Base-by-base conservation (phyloP, 2,888 invertebrate genomes). In the Conchocele bisecta region DNA sequence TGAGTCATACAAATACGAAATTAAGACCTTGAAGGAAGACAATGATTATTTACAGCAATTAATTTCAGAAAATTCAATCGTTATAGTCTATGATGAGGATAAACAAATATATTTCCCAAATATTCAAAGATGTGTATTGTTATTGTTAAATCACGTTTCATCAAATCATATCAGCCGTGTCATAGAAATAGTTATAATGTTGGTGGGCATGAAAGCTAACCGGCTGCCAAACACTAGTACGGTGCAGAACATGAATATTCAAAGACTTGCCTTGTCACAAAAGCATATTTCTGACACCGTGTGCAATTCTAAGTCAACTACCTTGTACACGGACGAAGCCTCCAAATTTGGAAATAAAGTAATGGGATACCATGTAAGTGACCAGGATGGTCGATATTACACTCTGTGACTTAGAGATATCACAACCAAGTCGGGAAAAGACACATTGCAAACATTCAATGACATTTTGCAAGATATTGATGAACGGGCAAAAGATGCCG, bases 261-360 rank as follows among this genome's bases (percentile, higher is more conserved):
- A 69, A 41, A 56, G 63, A 51, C 51, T 63, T 7, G 51, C 42
- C 42, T 24, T 69, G 6, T 26, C 63, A 13, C 48, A 63, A 31
- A 69, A 57, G 37, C 69, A 69, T n/a, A 31, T 66, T 13, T n/a
- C 31, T 29, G 35, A 53, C 7, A 50, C 29, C 11, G 15, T 54
- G 24, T 17, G 20, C n/a, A 11, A 35, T 54, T 33, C 58, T n/a
- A n/a, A 11, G 28, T 15, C 41, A 22, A 58, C 37, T 17, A 44
- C 59, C 13, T 22, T 67, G 11, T 57, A 59, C 20, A 59, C 59
- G 11, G 67, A 67, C 46, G 67, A 67, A 59, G 61, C 68, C 11
- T 54, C 54, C 15, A 68, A 68, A 22, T 61, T 31, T n/a, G 51
- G 65, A 6, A 65, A 57, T 22, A 65, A 65, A 29, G 51, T 65